These are phyloP conservation scores for Bujurquina vittata DNA, from an alignment of 2,113 vertebrate species.

Conservation along the genomic window DNA sequence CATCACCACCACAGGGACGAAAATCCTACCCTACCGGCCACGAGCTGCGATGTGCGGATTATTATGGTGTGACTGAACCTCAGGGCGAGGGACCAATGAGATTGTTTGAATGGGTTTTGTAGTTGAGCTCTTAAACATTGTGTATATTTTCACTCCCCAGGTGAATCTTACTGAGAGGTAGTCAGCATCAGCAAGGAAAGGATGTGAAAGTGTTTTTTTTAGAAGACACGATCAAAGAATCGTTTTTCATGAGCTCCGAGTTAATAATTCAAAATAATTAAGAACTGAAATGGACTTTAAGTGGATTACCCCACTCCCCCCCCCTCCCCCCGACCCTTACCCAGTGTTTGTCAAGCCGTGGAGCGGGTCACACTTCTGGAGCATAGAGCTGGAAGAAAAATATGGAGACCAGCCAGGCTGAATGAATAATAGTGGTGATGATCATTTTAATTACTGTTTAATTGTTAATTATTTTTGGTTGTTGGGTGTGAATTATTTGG, in stretches of 20 bases:
- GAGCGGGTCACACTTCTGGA: neutral
- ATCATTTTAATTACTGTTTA: neutral
- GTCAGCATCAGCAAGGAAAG: neutral
- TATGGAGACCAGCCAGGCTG: neutral
- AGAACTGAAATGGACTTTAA: slow-evolving; percentile 32
- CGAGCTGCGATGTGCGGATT: slow-evolving; percentile 20
- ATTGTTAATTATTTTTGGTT: neutral
- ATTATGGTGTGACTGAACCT: slow-evolving; percentile 1
- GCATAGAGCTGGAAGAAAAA: neutral
- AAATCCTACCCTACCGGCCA: slow-evolving; percentile 62
- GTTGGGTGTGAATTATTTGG: neutral
- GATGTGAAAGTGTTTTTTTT: neutral
- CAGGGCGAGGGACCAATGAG: neutral
- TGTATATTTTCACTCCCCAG: neutral
- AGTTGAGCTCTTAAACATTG: neutral
- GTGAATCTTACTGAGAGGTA: neutral
- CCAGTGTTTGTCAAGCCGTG: neutral
- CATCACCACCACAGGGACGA: slow-evolving; percentile 44
- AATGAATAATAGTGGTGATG: neutral
- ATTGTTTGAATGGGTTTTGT: slow-evolving; percentile 24
- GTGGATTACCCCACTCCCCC: slow-evolving; percentile 9
- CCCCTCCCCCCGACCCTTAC: neutral
- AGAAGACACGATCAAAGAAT: neutral
- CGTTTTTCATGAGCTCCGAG: neutral
- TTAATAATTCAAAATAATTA: slow-evolving; percentile 54